phyloP scores from a whole-genome alignment of 2,797 vertebrate genomes.

The Clamator glandarius region DNA sequence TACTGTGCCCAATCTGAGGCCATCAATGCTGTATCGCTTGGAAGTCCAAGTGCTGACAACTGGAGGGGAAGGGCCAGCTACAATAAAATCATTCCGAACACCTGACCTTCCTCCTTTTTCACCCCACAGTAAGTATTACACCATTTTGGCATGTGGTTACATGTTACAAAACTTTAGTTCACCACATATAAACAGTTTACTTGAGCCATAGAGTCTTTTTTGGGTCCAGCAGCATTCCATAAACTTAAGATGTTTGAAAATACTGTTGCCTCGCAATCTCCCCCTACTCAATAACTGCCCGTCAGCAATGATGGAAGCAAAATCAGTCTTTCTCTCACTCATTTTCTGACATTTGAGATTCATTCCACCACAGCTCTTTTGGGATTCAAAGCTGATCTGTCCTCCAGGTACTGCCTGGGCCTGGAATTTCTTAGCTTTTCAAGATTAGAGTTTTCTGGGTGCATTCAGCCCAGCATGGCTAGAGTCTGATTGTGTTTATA shows the following conservation, averaged over 20 bases:
- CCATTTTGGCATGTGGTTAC: fast-evolving
- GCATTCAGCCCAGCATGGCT: not conserved
- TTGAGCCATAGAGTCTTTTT: not conserved
- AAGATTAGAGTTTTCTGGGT: not conserved
- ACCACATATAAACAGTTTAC: not conserved
- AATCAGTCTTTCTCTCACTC: not conserved
- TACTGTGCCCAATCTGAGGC: conserved; percentile 87
- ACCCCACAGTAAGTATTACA: conserved; percentile 82
- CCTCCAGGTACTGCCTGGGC: not conserved
- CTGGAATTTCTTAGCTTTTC: not conserved
- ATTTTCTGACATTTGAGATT: not conserved
- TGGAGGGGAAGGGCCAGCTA: conserved; percentile 89
- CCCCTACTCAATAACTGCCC: not conserved
- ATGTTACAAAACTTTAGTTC: fast-evolving
- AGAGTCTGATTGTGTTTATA: not conserved
- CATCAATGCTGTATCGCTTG: conserved; percentile 89
- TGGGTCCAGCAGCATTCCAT: not conserved
- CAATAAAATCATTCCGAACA: conserved; percentile 89
- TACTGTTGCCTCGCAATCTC: not conserved
- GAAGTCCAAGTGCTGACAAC: conserved; percentile 92
- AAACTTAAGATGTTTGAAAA: not conserved
- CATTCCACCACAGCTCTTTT: not conserved
- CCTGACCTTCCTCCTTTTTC: conserved; percentile 79
- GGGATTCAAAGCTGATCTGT: not conserved
- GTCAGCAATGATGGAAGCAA: not conserved